These are phyloP conservation scores for Menidia menidia DNA, from an alignment of 2,797 vertebrate species.

Conservation along the genomic window DNA sequence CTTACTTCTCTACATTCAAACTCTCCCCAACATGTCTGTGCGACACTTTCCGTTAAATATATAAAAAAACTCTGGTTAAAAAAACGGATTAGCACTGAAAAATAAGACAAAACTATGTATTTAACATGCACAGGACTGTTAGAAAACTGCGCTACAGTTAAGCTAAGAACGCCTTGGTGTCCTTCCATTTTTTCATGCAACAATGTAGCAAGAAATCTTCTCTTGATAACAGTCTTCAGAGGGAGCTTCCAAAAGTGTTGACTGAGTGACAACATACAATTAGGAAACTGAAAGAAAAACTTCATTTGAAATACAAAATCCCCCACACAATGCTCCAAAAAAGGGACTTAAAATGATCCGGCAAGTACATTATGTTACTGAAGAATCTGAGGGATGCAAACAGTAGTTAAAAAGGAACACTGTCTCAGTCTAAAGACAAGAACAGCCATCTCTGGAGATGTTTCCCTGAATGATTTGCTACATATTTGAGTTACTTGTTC, in stretches of 20 bases:
- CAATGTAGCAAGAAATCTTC: not conserved
- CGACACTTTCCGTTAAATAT: conserved; percentile 16
- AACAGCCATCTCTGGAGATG: conserved; percentile 60
- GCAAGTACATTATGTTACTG: conserved; percentile 20
- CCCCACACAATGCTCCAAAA: too few species aligned
- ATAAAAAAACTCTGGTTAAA: not conserved
- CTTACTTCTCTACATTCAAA: conserved; percentile 2
- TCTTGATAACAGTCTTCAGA: not conserved
- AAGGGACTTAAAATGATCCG: too few species aligned
- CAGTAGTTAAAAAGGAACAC: conserved; percentile 56
- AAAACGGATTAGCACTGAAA: not conserved
- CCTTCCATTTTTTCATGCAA: not conserved
- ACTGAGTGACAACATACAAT: too few species aligned
- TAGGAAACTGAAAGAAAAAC: not conserved
- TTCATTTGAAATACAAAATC: too few species aligned
- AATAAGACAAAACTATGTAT: not conserved
- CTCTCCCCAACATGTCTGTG: conserved; percentile 7
- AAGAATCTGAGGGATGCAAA: conserved; percentile 42
- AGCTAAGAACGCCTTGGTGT: not conserved
- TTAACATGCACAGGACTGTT: too few species aligned
- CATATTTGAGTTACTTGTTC: conserved; percentile 70
- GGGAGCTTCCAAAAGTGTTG: not conserved
- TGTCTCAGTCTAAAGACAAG: conserved; percentile 75
- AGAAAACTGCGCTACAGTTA: too few species aligned
- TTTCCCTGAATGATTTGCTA: conserved; percentile 60